Evolutionary conservation across 2,888 invertebrate species (phyloP).

Genomic region (Cosmorhoe ocellata): DNA sequence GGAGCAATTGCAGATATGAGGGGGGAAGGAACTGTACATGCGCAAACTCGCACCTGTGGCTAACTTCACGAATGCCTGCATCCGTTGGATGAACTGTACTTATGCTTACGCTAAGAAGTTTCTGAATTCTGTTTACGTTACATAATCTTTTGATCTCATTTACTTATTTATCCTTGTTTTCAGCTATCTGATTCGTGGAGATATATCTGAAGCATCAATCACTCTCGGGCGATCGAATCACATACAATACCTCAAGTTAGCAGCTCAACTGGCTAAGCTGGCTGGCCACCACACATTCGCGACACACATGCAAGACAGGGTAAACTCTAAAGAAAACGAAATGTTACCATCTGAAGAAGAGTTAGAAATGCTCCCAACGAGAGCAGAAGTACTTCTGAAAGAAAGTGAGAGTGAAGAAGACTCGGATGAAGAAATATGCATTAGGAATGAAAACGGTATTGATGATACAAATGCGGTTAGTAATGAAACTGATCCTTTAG

Average conservation of each 20-base stretch:
- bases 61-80: too few relatives aligned
- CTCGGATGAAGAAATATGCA: slow-evolving; percentile 5
- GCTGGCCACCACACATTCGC: slow-evolving; percentile 67
- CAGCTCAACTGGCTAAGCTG: slow-evolving; percentile 82
- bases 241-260: slow-evolving; percentile 78
- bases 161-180: too few relatives aligned
- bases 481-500: not conserved
- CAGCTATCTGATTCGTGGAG: slow-evolving; percentile 83
- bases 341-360: slow-evolving; percentile 35
- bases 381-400: slow-evolving; percentile 50
- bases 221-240: slow-evolving; percentile 80
- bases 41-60: too few relatives aligned
- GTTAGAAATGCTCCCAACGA: slow-evolving; percentile 44
- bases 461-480: not conserved
- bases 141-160: too few relatives aligned
- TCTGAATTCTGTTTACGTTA: too few relatives aligned
- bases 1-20: too few relatives aligned
- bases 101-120: too few relatives aligned
- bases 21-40: too few relatives aligned
- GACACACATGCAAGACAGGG: slow-evolving; percentile 49
- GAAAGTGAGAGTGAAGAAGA: slow-evolving; percentile 10
- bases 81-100: too few relatives aligned
- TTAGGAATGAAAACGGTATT: not conserved
- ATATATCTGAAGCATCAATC: slow-evolving; percentile 84
- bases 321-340: slow-evolving; percentile 35